Percentiles rank a stretch among this genome's conserved stretches.
phyloP scores from a whole-genome alignment of 1,140 invertebrate species.

The Liolophura sinensis region DNA sequence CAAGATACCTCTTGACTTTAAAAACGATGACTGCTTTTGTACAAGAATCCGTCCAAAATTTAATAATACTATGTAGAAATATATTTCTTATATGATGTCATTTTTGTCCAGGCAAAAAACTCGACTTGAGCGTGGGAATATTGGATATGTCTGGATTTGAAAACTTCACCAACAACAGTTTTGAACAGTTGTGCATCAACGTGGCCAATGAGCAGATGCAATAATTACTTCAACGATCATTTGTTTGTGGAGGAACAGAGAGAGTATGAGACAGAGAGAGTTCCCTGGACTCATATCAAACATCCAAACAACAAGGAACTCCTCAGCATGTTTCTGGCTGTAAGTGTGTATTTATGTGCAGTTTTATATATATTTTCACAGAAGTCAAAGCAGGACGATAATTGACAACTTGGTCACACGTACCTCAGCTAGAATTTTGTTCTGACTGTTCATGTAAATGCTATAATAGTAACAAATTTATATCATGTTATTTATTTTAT shows the following conservation, averaged over 20 bases:
- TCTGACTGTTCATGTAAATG: too few species aligned
- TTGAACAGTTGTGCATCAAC: conserved; percentile 56
- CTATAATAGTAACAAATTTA: too few species aligned
- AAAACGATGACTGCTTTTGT: too few species aligned
- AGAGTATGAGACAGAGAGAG: conserved; percentile 35
- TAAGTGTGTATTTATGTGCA: conserved; percentile 22
- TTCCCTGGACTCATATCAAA: conserved; percentile 69
- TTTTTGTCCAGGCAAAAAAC: conserved; percentile 15
- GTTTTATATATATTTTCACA: too few species aligned
- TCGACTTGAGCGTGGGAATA: conserved; percentile 28
- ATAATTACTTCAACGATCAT: conserved; percentile 44
- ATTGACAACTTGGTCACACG: too few species aligned
- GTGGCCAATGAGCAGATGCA: conserved; percentile 53
- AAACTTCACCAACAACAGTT: conserved; percentile 64
- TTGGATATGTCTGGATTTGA: conserved; percentile 57
- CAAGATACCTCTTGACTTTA: too few species aligned
- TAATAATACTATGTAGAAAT: too few species aligned
- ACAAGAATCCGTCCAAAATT: too few species aligned
- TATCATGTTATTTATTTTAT: too few species aligned
- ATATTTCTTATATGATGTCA: too few species aligned
- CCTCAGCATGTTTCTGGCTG: conserved; percentile 72
- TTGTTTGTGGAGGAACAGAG: conserved; percentile 40
- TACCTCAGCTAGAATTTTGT: too few species aligned
- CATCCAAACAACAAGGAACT: conserved; percentile 83
- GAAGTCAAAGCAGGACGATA: too few species aligned